Evolutionary conservation across 2,888 invertebrate species (phyloP).

Genomic region (Rapana venosa): DNA sequence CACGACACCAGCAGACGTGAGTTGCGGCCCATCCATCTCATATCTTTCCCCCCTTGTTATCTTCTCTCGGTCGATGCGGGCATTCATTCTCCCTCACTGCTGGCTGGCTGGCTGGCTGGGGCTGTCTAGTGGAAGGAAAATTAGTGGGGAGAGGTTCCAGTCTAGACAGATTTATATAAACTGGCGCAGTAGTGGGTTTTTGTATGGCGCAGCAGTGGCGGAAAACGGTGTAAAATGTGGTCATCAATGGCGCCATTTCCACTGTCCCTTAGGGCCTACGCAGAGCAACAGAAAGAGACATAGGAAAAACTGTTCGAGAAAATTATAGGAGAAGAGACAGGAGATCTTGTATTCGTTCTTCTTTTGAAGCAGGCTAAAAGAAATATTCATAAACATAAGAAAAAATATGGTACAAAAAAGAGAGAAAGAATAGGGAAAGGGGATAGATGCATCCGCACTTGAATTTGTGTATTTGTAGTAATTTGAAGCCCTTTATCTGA

Average conservation of each 20-base stretch:
- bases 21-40: conserved; percentile 34
- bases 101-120: background rate
- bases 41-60: background rate
- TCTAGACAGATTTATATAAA: conserved; percentile 11
- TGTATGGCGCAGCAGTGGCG: background rate
- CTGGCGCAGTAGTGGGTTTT: background rate
- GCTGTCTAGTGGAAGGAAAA: background rate
- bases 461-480: too few species aligned
- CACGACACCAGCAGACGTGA: conserved; percentile 29
- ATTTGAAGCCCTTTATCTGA: too few species aligned
- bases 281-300: background rate
- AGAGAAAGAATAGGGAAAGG: too few species aligned
- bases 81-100: background rate
- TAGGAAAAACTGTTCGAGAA: too few species aligned
- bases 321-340: too few species aligned
- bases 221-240: background rate
- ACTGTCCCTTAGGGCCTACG: background rate
- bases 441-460: too few species aligned
- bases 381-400: too few species aligned
- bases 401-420: too few species aligned
- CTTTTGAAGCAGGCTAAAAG: too few species aligned
- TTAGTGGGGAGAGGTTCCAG: background rate
- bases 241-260: background rate
- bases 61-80: conserved; percentile 1
- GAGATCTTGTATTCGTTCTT: too few species aligned